Evolutionary conservation across 2,888 invertebrate species (phyloP).

Genomic region (Sabatieria punctata): DNA sequence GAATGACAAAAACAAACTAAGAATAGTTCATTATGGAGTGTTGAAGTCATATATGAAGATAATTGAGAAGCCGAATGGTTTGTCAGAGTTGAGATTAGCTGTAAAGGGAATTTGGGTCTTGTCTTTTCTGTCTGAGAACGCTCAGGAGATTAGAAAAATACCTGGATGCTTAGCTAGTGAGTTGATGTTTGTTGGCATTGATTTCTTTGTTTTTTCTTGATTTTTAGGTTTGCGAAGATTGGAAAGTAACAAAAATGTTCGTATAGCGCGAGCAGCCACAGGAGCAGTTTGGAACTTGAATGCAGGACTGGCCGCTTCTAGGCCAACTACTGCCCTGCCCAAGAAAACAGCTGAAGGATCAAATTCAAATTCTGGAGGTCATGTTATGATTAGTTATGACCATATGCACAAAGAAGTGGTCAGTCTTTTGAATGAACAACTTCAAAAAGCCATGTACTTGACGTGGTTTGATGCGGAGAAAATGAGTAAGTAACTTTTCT

Average conservation of each 20-base stretch:
- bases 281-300: not conserved
- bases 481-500: too few relatives aligned
- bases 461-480: constrained; percentile 2
- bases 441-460: not conserved
- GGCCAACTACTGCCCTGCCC: too few relatives aligned
- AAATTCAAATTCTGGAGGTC: too few relatives aligned
- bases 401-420: not conserved
- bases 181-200: too few relatives aligned
- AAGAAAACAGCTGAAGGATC: too few relatives aligned
- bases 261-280: not conserved
- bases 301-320: not conserved
- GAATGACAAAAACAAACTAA: constrained; percentile 1
- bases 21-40: not conserved
- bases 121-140: not conserved
- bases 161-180: not conserved
- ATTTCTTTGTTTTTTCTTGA: too few relatives aligned
- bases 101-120: not conserved
- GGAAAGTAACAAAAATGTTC: not conserved
- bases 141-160: not conserved
- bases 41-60: not conserved
- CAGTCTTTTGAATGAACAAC: not conserved
- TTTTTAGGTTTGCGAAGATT: too few relatives aligned
- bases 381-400: constrained; percentile 1
- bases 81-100: not conserved
- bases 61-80: not conserved